Base-by-base conservation (phyloP, 92 coral and sea anemone species). In the Umimayanthus kanabou region DNA sequence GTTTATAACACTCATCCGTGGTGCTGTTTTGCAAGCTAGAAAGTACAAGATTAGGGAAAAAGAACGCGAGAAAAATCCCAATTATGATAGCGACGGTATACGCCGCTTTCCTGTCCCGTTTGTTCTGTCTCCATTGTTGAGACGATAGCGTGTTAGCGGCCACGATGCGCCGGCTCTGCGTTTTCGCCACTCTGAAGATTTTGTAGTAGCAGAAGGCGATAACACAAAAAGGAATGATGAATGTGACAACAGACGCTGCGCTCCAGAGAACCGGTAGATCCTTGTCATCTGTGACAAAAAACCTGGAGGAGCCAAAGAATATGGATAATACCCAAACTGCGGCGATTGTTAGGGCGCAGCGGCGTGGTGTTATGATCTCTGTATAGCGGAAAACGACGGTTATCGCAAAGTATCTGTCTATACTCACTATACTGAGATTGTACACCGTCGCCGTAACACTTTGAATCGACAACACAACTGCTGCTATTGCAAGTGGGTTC, bases 121-220 rank as follows among this genome's bases (percentile, higher is more conserved):
- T 83, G 30, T 25, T 69, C 66, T 83, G 79, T 6, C 78, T 26
- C 87, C 43, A 45, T 26, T 83, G 77, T 39, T 83, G 66, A 26
- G 29, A 8, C 6, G 87, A 53, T 16, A 28, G 28, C 45, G 87
- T 69, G 78, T 83, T 83, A 9, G 66, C 86, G 22, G 93, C 93
- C 11, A 80, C 96, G 39, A 95, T 95, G 28, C 93, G 92, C 15
- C 92, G 85, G n/a, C 86, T 76, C 23, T 93, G 96, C 9, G 87
- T 67, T 39, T 69, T 90, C 0, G 98, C 98, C 37, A 85, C 93
- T 42, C 92, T 92, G 84, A 93, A 95, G 57, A 95, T 95, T 73
- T 93, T 50, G 79, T 93, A 93, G 71, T 95, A 95, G n/a, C 96
- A 91, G 77, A 93, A 95, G 9, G 93, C 85, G 50, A 95, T 95